A percentile compares a stretch with the other conserved stretches of the same genome.
phyloP scores from a whole-genome alignment of 1,140 invertebrate genomes.

The Patella vulgata region DNA sequence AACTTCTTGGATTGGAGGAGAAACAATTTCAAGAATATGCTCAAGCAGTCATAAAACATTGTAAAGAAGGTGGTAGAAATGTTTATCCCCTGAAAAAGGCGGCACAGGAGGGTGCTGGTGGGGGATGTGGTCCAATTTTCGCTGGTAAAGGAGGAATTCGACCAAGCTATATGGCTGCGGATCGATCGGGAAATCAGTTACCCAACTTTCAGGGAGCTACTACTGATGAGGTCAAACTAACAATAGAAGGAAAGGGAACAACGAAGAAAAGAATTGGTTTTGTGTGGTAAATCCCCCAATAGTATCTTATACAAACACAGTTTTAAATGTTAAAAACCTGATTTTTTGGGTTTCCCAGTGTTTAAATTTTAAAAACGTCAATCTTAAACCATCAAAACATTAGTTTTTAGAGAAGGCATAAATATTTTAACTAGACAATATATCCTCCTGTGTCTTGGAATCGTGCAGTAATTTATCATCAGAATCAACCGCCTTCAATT shows the following conservation, averaged over 20 bases:
- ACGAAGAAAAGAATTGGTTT: constrained; percentile 62
- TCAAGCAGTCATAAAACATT: constrained; percentile 62
- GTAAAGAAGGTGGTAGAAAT: constrained; percentile 62
- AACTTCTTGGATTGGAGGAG: constrained; percentile 59
- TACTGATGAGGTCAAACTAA: constrained; percentile 57
- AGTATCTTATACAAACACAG: too few species aligned
- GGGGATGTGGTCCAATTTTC: constrained; percentile 57
- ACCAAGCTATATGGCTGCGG: constrained; percentile 63
- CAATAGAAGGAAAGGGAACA: constrained; percentile 50
- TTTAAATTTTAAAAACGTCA: too few species aligned
- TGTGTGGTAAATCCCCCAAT: constrained; percentile 59
- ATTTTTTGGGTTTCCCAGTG: too few species aligned
- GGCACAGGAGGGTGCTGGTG: constrained; percentile 55
- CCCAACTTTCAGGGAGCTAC: constrained; percentile 56
- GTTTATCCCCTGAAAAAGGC: constrained; percentile 62
- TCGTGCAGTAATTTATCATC: too few species aligned
- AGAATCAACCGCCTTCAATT: too few species aligned
- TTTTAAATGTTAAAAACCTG: too few species aligned
- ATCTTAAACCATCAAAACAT: neutral
- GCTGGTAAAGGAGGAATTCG: constrained; percentile 61
- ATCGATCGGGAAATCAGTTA: constrained; percentile 59
- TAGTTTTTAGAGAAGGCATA: neutral
- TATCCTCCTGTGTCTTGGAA: too few species aligned
- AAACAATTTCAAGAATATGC: constrained; percentile 66
- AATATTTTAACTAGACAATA: too few species aligned